Percentiles rank a stretch among this genome's conserved stretches.
Evolutionary conservation across 2,113 vertebrate genomes (phyloP).

Genomic region (Dipodomys stephensi): DNA sequence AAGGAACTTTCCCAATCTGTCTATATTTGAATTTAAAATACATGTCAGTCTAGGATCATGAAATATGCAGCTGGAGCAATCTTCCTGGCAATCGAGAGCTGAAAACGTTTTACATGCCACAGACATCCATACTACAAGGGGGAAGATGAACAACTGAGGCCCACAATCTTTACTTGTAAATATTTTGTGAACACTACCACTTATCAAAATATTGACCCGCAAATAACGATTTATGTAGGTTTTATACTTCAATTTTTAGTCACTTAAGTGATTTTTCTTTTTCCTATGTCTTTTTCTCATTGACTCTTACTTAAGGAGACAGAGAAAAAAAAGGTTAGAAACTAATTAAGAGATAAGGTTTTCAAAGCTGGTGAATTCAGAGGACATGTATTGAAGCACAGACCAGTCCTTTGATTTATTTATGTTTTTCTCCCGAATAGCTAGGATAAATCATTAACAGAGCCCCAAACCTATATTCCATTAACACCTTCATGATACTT

Average conservation of each 20-base stretch:
- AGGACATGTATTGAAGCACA: constrained; percentile 5
- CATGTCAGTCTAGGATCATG: neutral
- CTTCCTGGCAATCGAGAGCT: neutral
- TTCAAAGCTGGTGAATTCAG: constrained; percentile 56
- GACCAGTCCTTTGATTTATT: neutral
- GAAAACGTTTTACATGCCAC: constrained; percentile 23
- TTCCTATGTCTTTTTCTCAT: neutral
- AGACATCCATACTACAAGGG: neutral
- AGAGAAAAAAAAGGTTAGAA: neutral
- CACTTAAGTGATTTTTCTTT: neutral
- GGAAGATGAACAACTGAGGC: neutral
- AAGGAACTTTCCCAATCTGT: neutral
- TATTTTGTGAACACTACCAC: constrained; percentile 40
- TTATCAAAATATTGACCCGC: constrained; percentile 55
- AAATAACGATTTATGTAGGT: neutral
- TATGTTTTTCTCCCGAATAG: neutral
- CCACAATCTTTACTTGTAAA: constrained; percentile 53
- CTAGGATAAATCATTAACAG: constrained; percentile 60
- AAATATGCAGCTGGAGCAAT: neutral
- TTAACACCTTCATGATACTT: constrained; percentile 12
- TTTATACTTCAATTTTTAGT: constrained; percentile 50
- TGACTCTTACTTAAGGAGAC: neutral
- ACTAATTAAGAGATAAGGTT: constrained; percentile 72
- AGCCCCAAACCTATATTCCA: neutral
- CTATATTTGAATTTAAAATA: constrained; percentile 55